Conservation (phyloP, 2,888 invertebrate genomes). For the Drosophila kuntzei region DNA sequence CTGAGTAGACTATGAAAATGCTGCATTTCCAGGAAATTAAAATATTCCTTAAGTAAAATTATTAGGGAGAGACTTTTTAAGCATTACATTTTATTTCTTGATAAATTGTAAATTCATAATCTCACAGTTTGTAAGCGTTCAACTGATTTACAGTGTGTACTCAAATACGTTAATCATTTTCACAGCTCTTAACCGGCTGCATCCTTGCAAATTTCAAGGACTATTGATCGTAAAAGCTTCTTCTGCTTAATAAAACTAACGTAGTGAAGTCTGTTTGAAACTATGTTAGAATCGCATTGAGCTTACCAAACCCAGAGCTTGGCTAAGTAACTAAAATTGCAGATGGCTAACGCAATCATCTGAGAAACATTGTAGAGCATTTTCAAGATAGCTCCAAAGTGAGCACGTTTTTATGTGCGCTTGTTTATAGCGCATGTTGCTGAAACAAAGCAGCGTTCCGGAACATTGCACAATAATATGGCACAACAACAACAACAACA, state of each 20-base stretch:
- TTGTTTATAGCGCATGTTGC: slow-evolving; percentile 71
- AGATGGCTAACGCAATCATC: slow-evolving; percentile 62
- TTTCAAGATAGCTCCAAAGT: slow-evolving; percentile 33
- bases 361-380: slow-evolving; percentile 64
- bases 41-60: background rate
- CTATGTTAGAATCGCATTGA: slow-evolving; percentile 29
- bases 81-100: background rate
- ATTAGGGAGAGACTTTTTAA: no score
- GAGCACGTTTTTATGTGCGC: slow-evolving; percentile 55
- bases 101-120: background rate
- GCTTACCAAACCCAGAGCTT: slow-evolving; percentile 4
- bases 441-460: slow-evolving; percentile 78
- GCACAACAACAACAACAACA: slow-evolving; percentile 30
- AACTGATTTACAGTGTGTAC: background rate
- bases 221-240: slow-evolving; percentile 13
- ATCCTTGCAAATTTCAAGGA: slow-evolving; percentile 3
- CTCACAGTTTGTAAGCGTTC: background rate
- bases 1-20: background rate
- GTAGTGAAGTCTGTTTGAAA: slow-evolving; percentile 8
- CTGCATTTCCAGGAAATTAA: background rate
- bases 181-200: slow-evolving; percentile 8
- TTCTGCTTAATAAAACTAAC: slow-evolving; percentile 16
- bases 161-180: slow-evolving; percentile 1
- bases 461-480: slow-evolving; percentile 78
- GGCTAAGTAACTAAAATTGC: slow-evolving; percentile 54